Evolutionary conservation across 2,113 vertebrate species (phyloP).

Genomic region (Aegithalos caudatus): DNA sequence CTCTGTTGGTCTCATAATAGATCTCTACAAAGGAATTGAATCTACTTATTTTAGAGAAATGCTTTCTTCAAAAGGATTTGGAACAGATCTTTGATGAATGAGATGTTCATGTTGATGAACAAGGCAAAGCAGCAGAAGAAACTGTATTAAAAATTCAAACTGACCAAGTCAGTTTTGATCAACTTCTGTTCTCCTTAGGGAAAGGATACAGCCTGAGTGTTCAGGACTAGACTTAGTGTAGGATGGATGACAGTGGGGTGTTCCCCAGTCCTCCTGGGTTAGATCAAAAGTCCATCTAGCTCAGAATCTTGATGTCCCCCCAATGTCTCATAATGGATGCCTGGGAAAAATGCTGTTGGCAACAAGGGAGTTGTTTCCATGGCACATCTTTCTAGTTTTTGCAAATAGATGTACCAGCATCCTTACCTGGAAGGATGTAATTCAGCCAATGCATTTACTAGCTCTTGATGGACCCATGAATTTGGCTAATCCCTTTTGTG

Average conservation of each 20-base stretch:
- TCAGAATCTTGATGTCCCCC: not conserved
- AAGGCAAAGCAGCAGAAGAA: not conserved
- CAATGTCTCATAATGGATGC: not conserved
- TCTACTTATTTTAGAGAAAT: not conserved
- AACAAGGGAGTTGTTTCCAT: not conserved
- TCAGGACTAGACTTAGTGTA: not conserved
- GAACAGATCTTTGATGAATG: not conserved
- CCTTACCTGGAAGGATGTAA: not conserved
- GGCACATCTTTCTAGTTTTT: not conserved
- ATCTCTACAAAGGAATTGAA: not conserved
- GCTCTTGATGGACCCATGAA: not conserved
- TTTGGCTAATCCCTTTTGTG: not conserved
- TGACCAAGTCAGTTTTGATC: not conserved
- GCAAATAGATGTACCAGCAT: not conserved
- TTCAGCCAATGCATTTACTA: not conserved
- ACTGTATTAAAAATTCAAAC: not conserved
- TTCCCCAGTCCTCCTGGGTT: not conserved
- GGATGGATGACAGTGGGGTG: not conserved
- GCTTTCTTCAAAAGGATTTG: not conserved
- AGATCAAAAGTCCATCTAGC: not conserved
- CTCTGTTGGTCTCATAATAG: not conserved
- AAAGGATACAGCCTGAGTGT: not conserved
- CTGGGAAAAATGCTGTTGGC: not conserved
- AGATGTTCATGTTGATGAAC: not conserved
- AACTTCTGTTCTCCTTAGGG: not conserved